Percentiles rank a stretch among this genome's conserved stretches.
Conservation (phyloP, 2,797 vertebrate genomes). For the Lerista edwardsae region DNA sequence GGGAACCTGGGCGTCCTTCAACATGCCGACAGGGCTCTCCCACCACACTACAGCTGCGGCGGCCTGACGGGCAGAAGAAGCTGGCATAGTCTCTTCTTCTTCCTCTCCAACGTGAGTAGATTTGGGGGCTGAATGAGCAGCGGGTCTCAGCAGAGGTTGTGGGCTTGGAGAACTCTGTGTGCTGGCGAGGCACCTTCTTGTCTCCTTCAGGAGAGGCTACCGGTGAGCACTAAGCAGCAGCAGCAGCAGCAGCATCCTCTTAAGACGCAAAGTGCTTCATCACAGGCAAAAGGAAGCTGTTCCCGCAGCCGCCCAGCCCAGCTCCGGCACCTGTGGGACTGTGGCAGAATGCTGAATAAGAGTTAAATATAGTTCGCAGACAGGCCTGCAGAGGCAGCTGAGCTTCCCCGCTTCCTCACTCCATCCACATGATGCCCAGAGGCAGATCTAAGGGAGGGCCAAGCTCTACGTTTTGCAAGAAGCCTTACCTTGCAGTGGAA, state of each 20-base stretch:
- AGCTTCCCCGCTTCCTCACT: slow-evolving; percentile 14
- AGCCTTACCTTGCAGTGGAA: too few relatives aligned
- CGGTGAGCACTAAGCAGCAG: slow-evolving; percentile 19
- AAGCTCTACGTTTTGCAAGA: too few relatives aligned
- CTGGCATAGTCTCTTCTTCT: neutral
- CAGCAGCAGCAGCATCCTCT: slow-evolving; percentile 20
- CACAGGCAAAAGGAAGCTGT: slow-evolving; percentile 22
- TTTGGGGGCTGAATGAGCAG: neutral
- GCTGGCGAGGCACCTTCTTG: slow-evolving; percentile 32
- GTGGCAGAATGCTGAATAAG: slow-evolving; percentile 32
- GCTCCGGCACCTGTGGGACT: neutral
- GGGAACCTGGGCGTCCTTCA: too few relatives aligned
- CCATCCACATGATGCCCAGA: slow-evolving; percentile 38
- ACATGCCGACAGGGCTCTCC: too few relatives aligned
- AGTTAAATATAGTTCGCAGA: slow-evolving; percentile 37
- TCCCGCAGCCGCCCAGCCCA: neutral
- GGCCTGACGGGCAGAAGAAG: neutral
- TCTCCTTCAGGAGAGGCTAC: slow-evolving; percentile 28
- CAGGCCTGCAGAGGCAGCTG: neutral
- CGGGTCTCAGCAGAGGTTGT: neutral
- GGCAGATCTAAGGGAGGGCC: too few relatives aligned
- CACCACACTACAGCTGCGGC: too few relatives aligned
- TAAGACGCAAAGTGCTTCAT: slow-evolving; percentile 33
- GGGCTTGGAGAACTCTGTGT: slow-evolving; percentile 19
- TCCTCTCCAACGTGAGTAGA: neutral